Evolutionary conservation across 2,888 invertebrate genomes (phyloP).

Genomic region (Drosophila eohydei): DNA sequence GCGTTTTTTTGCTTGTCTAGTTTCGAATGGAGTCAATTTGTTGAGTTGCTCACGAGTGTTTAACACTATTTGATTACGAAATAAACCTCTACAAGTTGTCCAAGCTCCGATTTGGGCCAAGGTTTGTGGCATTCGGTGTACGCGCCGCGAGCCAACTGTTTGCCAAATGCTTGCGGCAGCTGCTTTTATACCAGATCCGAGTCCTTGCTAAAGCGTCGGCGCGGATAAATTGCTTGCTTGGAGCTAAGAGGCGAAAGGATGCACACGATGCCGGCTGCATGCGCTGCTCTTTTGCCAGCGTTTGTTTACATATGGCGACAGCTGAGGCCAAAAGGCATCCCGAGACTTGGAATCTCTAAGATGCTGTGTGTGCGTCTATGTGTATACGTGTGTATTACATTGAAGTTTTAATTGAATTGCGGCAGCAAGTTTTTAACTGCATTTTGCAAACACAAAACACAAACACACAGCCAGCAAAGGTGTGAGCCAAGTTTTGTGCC

Average conservation of each 20-base stretch:
- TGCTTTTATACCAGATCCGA: slow-evolving; percentile 60
- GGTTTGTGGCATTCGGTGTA: slow-evolving; percentile 15
- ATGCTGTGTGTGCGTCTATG: slow-evolving; percentile 13
- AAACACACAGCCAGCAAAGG: slow-evolving; percentile 45
- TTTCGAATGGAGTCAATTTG: slow-evolving; percentile 8
- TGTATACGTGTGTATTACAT: slow-evolving; percentile 45
- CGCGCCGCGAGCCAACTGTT: slow-evolving; percentile 63
- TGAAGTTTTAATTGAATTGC: slow-evolving; percentile 79
- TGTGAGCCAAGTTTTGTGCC: slow-evolving; percentile 56
- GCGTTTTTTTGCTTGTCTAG: background rate
- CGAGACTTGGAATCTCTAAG: slow-evolving; percentile 35
- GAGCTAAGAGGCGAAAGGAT: background rate
- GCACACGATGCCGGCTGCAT: slow-evolving; percentile 50
- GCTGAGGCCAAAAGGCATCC: slow-evolving; percentile 46
- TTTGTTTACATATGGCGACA: slow-evolving; percentile 75
- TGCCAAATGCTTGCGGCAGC: slow-evolving; percentile 26
- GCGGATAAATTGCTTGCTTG: slow-evolving; percentile 59
- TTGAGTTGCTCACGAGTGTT: slow-evolving; percentile 24
- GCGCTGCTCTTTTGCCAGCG: slow-evolving; percentile 63
- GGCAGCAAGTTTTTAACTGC: slow-evolving; percentile 78
- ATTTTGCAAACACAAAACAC: slow-evolving; percentile 40
- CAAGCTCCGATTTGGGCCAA: background rate
- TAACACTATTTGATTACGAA: slow-evolving; percentile 12
- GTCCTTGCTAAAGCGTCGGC: slow-evolving; percentile 42
- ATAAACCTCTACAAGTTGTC: slow-evolving; percentile 47